Evolutionary conservation across 2,797 vertebrate species (phyloP).

Genomic region (Micropoecilia bifurca): DNA sequence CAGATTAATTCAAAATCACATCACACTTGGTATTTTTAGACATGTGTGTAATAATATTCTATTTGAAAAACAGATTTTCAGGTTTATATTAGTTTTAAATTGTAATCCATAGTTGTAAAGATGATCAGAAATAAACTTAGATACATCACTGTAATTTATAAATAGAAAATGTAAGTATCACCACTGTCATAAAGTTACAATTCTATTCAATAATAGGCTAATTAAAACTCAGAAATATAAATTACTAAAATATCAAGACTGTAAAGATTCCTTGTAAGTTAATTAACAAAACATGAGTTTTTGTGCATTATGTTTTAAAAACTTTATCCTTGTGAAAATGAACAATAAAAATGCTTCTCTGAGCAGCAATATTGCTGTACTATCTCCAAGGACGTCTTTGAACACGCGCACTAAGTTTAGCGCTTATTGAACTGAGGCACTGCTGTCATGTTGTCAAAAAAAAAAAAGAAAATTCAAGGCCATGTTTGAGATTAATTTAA

Average conservation of each 20-base stretch:
- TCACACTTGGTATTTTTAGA: background rate
- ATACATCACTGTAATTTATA: background rate
- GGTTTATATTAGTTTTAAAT: background rate
- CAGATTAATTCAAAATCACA: background rate
- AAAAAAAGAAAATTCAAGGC: conserved; percentile 23
- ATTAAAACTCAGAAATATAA: background rate
- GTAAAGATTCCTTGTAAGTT: background rate
- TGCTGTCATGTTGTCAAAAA: conserved; percentile 26
- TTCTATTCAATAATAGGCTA: background rate
- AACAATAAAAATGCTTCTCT: conserved; percentile 13
- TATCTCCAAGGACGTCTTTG: conserved; percentile 16
- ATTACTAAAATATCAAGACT: background rate
- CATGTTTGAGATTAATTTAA: conserved; percentile 16
- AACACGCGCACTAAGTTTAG: conserved; percentile 21
- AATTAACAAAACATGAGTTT: background rate
- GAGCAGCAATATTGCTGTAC: conserved; percentile 1
- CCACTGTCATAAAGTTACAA: background rate
- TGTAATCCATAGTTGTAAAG: background rate
- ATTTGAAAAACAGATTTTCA: background rate
- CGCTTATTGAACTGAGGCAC: conserved; percentile 18
- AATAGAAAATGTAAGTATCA: background rate
- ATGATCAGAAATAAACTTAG: background rate
- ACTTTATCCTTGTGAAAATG: background rate
- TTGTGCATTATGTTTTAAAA: background rate
- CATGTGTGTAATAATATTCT: background rate